Evolutionary conservation across 2,797 vertebrate genomes (phyloP).

Genomic region (Coregonus suidteri): DNA sequence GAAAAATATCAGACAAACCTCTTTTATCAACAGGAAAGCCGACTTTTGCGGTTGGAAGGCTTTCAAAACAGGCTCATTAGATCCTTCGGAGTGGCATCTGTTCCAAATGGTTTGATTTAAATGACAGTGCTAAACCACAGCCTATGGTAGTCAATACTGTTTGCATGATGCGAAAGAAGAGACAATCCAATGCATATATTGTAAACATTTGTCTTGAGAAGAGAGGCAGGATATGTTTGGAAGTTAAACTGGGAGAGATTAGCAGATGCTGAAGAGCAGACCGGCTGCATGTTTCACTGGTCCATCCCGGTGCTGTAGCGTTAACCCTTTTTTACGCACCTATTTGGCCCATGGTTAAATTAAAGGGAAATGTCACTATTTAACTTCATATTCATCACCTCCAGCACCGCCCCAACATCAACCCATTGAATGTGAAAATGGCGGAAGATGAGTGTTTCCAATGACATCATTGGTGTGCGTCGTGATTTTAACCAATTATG

Average conservation of each 20-base stretch:
- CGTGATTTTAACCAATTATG: too few species aligned
- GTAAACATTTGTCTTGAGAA: constrained; percentile 3
- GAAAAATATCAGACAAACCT: not conserved
- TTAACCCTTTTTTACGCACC: not conserved
- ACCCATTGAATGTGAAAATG: too few species aligned
- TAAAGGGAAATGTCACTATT: not conserved
- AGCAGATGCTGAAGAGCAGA: constrained; percentile 12
- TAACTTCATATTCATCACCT: too few species aligned
- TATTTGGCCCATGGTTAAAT: not conserved
- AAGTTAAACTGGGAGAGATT: constrained; percentile 61
- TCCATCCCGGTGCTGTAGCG: constrained; percentile 2
- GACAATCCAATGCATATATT: not conserved
- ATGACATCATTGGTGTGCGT: too few species aligned
- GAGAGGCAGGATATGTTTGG: constrained; percentile 30
- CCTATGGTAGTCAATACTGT: not conserved
- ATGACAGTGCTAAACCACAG: not conserved
- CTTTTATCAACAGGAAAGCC: not conserved
- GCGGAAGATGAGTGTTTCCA: too few species aligned
- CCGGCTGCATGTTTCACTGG: not conserved
- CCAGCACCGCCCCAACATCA: too few species aligned
- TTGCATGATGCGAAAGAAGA: not conserved
- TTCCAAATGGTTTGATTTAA: not conserved
- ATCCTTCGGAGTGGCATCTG: not conserved
- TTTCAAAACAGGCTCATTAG: not conserved
- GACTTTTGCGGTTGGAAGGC: not conserved